Evolutionary conservation across 2,113 vertebrate genomes (phyloP), one percentile per base, ranked within the genome.

Genomic region (Plectropomus leopardus): DNA sequence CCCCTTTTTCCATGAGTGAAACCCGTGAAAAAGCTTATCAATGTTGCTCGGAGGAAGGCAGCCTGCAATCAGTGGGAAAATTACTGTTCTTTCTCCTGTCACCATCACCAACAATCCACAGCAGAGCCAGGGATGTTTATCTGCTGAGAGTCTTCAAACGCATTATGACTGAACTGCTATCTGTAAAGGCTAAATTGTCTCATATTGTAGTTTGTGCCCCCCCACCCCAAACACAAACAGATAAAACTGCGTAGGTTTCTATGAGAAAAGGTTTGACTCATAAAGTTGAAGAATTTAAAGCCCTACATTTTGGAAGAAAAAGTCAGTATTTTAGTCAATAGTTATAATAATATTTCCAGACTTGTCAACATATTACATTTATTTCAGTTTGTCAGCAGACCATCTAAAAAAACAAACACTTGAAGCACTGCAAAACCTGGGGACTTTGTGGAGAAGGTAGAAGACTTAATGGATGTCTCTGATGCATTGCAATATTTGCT

Each of bases 51-150:
- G 51, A 74, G 82, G 67, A 70, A 61, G 73, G 53, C 55, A 44
- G 53, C 40, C 80, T 40, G 83, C 85, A 85, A 86, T 89, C 85
- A 83, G 60, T 60, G 69, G 14, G 63, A 67, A 80, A 83, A 89
- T 89, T 48, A 78, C 54, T 0, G 69, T 61, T 76, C 47, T 67
- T 57, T 65, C 59, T 88, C 45, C 48, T 14, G 32, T 70, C 69
- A 2, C 72, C 28, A 48, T 76, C 60, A 7, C 19, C 61, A 19
- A 36, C 82, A 60, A 80, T 72, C 79, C 21, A 36, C 17, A 36
- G 61, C 57, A 21, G 7, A 45, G 32, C 16, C 32, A 9, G 36
- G 26, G 40, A 69, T 63, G 61, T 77, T 86, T 73, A 85, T 86
- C 82, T 72, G 21, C 59, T 10, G n/a, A 48, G n/a, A 57, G 63